Evolutionary conservation across 2,113 vertebrate genomes (phyloP).

Genomic region (Oreochromis spilurus): DNA sequence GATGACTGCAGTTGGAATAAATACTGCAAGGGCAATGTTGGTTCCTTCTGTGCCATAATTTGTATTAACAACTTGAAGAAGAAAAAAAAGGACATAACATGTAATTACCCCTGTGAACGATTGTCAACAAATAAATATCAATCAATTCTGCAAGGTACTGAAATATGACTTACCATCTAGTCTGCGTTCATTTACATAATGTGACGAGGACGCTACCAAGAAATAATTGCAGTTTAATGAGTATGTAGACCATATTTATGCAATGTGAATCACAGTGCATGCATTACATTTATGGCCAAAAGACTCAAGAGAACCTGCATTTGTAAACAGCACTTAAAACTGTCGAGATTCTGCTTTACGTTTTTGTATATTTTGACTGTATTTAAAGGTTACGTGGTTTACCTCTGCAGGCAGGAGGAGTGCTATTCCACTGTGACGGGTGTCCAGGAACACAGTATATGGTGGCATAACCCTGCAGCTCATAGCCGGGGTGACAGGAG

Average conservation of each 20-base stretch:
- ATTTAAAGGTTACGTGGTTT: not conserved
- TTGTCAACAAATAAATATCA: not conserved
- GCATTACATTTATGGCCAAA: not conserved
- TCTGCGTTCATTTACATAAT: conserved; percentile 81
- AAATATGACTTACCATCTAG: conserved; percentile 81
- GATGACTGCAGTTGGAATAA: conserved; percentile 83
- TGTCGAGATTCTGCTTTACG: not conserved
- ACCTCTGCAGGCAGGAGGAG: conserved; percentile 88
- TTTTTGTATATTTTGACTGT: not conserved
- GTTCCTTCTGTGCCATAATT: conserved; percentile 77
- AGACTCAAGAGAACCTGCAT: not conserved
- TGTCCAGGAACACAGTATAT: conserved; percentile 90
- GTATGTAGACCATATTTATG: not conserved
- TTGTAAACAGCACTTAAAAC: not conserved
- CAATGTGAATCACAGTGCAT: not conserved
- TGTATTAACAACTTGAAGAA: conserved; percentile 74
- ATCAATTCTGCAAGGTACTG: not conserved
- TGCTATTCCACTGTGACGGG: conserved; percentile 90
- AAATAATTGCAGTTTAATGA: conserved; percentile 15
- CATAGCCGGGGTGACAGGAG: conserved; percentile 82
- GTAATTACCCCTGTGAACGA: not conserved
- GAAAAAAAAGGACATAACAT: not conserved
- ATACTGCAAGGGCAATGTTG: conserved; percentile 83
- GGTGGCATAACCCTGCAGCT: conserved; percentile 81
- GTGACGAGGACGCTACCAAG: conserved; percentile 77